Evolutionary conservation across 2,797 vertebrate genomes (phyloP).

Genomic region (Cirrhinus mrigala): DNA sequence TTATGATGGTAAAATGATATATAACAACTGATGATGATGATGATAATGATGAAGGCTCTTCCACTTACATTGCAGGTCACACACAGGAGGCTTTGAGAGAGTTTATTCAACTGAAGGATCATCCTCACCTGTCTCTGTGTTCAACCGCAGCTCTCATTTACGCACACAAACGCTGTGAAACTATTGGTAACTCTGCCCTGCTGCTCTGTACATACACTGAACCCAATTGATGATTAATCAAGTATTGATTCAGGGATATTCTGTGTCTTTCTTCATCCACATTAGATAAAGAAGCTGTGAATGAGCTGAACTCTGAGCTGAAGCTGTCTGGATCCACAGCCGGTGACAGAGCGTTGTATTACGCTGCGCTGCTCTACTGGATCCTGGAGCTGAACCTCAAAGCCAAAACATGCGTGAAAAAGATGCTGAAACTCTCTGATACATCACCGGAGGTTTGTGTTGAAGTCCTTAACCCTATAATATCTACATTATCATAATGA

Average conservation of each 20-base stretch:
- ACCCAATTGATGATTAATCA: background rate
- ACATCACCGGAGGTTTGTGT: slow-evolving; percentile 66
- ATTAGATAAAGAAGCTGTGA: slow-evolving; percentile 69
- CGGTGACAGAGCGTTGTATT: slow-evolving; percentile 64
- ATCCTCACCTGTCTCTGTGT: slow-evolving; percentile 69
- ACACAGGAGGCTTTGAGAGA: slow-evolving; percentile 74
- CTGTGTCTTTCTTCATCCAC: background rate
- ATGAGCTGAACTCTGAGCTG: slow-evolving; percentile 70
- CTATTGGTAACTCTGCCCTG: slow-evolving; percentile 59
- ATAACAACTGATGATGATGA: background rate
- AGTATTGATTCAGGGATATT: background rate
- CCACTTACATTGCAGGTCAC: slow-evolving; percentile 61
- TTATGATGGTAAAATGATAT: background rate
- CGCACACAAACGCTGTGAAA: slow-evolving; percentile 70
- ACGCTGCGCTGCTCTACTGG: slow-evolving; percentile 71
- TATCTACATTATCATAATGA: background rate
- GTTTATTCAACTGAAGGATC: slow-evolving; percentile 68
- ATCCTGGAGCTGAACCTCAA: slow-evolving; percentile 68
- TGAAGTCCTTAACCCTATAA: background rate
- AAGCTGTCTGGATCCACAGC: slow-evolving; percentile 66
- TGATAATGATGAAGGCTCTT: background rate
- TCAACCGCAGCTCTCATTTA: slow-evolving; percentile 74
- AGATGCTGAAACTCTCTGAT: slow-evolving; percentile 68
- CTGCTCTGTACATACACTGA: background rate
- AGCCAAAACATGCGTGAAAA: slow-evolving; percentile 74